Evolutionary conservation across 2,888 invertebrate species (phyloP).

Genomic region (Cephus rjabovi): DNA sequence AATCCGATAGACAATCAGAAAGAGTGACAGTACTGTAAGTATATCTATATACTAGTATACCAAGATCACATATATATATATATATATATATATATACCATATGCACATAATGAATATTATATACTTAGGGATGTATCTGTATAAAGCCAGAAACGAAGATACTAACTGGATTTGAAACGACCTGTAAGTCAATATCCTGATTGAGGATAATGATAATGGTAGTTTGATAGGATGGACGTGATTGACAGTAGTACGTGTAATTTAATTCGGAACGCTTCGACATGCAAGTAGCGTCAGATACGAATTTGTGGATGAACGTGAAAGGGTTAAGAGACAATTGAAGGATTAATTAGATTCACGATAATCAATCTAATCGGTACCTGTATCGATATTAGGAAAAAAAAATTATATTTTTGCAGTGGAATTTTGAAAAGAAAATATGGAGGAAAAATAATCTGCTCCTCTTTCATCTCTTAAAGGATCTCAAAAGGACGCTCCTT

Average conservation of each 20-base stretch:
- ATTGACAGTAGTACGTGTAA: background rate
- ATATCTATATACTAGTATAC: background rate
- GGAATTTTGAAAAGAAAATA: background rate
- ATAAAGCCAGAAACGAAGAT: background rate
- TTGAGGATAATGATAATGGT: background rate
- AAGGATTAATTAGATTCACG: background rate
- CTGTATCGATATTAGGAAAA: background rate
- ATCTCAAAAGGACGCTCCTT: background rate
- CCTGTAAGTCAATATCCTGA: background rate
- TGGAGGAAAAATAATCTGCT: background rate
- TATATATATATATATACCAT: background rate
- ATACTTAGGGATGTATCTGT: too few species aligned
- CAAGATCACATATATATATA: background rate
- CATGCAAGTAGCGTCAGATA: background rate
- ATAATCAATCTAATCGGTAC: background rate
- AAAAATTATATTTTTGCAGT: background rate
- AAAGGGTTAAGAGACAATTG: background rate
- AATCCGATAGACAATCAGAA: background rate
- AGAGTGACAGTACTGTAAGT: background rate
- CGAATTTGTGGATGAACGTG: background rate
- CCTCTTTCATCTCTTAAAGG: background rate
- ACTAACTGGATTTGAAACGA: background rate
- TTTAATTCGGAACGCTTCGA: background rate
- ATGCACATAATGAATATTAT: background rate
- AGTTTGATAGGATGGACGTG: background rate